Conservation (phyloP, 2,888 invertebrate genomes). For the Phytoseiulus persimilis region DNA sequence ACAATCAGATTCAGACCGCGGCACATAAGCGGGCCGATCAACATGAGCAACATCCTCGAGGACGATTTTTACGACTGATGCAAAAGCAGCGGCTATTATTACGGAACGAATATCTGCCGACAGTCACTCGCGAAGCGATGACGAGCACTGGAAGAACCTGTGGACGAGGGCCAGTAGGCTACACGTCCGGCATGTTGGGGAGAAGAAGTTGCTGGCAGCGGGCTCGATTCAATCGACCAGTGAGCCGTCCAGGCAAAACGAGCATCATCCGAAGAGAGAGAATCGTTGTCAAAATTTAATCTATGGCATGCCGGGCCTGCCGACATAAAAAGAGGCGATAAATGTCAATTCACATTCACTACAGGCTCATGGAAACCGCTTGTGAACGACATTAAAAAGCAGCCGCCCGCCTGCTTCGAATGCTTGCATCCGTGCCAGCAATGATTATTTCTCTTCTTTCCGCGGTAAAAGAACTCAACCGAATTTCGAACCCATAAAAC, state of each 20-base stretch:
- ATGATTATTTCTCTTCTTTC: not conserved
- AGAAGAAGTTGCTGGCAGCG: no score
- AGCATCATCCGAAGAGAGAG: not conserved
- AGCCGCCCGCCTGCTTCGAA: not conserved
- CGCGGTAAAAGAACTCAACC: not conserved
- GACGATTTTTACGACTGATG: not conserved
- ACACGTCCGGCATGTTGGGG: no score
- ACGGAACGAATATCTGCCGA: not conserved
- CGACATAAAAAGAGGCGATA: not conserved
- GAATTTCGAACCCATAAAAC: not conserved
- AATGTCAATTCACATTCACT: not conserved
- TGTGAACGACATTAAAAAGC: constrained; percentile 5
- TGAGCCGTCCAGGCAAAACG: not conserved
- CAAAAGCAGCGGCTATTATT: not conserved
- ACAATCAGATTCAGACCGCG: not conserved
- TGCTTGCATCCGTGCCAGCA: not conserved
- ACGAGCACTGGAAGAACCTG: no score
- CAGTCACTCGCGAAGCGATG: not conserved
- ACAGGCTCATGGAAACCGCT: not conserved
- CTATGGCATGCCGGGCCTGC: not conserved
- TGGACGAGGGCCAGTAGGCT: no score
- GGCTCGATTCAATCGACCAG: no score
- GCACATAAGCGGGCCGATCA: not conserved
- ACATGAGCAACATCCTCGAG: not conserved
- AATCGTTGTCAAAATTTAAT: not conserved